Percentiles rank a stretch among this genome's conserved stretches.
These are phyloP conservation scores for Pachycephus smyrnensis DNA, from an alignment of 2,888 invertebrate genomes.

Conservation along the genomic window DNA sequence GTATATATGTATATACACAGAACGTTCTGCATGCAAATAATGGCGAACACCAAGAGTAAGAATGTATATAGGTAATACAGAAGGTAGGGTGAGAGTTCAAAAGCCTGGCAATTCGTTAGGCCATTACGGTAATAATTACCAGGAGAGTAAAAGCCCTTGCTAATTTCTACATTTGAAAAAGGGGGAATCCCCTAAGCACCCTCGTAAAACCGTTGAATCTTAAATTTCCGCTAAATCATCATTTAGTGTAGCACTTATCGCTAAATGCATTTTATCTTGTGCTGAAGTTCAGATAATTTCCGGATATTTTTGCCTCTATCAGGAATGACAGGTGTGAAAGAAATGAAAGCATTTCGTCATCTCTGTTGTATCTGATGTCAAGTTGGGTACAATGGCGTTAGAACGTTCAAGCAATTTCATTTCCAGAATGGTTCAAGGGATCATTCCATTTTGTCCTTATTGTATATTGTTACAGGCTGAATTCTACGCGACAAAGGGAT, in stretches of 20 bases:
- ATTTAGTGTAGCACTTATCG: not conserved
- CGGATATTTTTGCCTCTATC: not conserved
- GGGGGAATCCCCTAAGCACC: not conserved
- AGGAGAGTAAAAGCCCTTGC: not conserved
- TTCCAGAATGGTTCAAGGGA: not conserved
- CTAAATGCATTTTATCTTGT: not conserved
- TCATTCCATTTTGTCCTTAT: not conserved
- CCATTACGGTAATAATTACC: not conserved
- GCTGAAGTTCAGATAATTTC: not conserved
- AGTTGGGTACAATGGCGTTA: not conserved
- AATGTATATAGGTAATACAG: not conserved
- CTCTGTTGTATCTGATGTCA: not conserved
- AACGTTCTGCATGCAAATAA: not conserved
- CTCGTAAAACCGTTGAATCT: not conserved
- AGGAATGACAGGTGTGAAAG: not conserved
- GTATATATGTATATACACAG: too few relatives aligned
- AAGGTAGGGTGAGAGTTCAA: not conserved
- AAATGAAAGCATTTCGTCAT: not conserved
- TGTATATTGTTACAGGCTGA: not conserved
- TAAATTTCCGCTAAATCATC: not conserved
- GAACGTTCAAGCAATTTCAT: not conserved
- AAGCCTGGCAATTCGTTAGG: not conserved
- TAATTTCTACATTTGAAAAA: not conserved
- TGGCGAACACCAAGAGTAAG: not conserved
- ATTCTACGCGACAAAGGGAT: not conserved